Base-by-base conservation (phyloP, 2,888 invertebrate species). In the Pseudolycoriella hygida region DNA sequence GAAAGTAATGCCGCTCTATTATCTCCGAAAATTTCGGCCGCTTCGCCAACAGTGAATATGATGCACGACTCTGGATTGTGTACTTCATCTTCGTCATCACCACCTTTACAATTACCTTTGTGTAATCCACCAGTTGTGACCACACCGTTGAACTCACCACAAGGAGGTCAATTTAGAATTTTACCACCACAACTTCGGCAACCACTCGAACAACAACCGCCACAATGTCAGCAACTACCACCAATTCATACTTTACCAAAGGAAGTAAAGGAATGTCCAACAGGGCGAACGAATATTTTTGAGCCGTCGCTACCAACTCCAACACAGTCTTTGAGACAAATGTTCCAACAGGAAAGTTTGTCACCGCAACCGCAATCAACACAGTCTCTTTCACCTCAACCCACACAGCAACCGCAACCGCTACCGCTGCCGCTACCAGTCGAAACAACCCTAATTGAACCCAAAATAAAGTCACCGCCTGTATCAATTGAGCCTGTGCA, bases 1-100 rank as follows among this genome's bases (percentile, higher is more conserved):
- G 64, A 64, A 42, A 64, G 64, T 50, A 64, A 61, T 48, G 55
- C 57, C 1, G 57, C 56, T 14, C 51, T 62, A 1, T 55, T 61
- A 18, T 62, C 62, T 51, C 62, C 62, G 2, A 61, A 57, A 49
- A 50, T 34, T 31, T 3, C 38, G 3, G 6, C 11, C n/a, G 30
- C 19, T 10, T 30, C 30, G 12, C 34, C 43, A 8, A 34, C 34
- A 12, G 12, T 34, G 6, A 17, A 32, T 6, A 52, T 60, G 2
- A 53, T 60, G 54, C 61, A 62, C 31, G 64, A 64, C 53, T 64
- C 64, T 3, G 63, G 64, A 3, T 58, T 64, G 12, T 1, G 57
- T 61, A 12, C 53, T 55, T 4, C 60, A 20, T 18, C 51, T 50
- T 37, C 51, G 49, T 25, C 48, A 47, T 25, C 44, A 45, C 10